A percentile compares a stretch with the other conserved stretches of the same genome.
phyloP scores from a whole-genome alignment of 2,888 invertebrate species.

The Hydraecia micacea region DNA sequence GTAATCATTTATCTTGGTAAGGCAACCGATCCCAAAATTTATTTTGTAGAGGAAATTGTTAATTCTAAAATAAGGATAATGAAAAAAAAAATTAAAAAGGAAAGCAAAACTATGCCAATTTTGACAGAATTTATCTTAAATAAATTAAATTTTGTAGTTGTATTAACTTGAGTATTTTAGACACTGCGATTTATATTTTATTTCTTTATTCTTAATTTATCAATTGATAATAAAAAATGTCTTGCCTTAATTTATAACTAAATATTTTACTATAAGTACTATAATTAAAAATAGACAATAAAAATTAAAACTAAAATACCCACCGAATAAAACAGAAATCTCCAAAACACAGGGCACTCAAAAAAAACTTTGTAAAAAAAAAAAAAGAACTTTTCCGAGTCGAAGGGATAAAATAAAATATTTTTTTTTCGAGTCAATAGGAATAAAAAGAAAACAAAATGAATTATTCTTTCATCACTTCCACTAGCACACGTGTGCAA shows the following conservation, averaged over 20 bases:
- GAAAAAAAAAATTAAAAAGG: not conserved
- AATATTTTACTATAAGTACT: not conserved
- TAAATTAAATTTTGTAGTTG: not conserved
- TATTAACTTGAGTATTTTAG: not conserved
- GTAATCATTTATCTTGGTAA: not conserved
- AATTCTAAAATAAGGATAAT: slow-evolving; percentile 1
- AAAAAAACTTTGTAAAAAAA: slow-evolving; percentile 4
- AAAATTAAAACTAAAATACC: slow-evolving; percentile 18
- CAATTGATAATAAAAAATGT: not conserved
- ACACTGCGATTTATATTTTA: not conserved
- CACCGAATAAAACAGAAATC: slow-evolving; percentile 31
- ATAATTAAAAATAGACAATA: not conserved
- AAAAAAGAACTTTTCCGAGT: not conserved
- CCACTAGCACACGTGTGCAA: slow-evolving; percentile 32
- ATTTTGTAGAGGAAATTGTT: not conserved
- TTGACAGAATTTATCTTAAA: no score
- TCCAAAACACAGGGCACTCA: slow-evolving; percentile 28
- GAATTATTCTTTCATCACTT: slow-evolving; percentile 27
- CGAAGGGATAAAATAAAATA: not conserved
- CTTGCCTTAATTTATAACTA: no score
- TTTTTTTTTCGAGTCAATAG: not conserved
- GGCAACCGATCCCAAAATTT: not conserved
- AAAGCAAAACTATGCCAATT: not conserved
- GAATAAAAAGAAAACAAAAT: not conserved
- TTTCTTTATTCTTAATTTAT: not conserved